Evolutionary conservation across 2,113 vertebrate genomes (phyloP).

Genomic region (Archocentrus centrarchus): DNA sequence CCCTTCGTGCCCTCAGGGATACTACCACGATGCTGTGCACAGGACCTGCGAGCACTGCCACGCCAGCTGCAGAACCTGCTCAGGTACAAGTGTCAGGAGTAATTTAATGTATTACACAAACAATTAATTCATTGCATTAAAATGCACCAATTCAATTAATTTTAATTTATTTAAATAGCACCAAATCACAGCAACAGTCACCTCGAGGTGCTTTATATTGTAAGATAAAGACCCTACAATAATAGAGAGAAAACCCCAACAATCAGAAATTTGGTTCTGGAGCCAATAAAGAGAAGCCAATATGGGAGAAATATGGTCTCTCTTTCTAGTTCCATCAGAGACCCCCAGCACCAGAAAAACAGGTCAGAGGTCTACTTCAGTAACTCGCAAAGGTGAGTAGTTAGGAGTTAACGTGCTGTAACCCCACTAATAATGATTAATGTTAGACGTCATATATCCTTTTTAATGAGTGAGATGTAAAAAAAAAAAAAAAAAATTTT

Average conservation of each 20-base stretch:
- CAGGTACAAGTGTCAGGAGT: constrained; percentile 74
- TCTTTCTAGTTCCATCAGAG: too few relatives aligned
- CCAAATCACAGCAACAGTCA: too few relatives aligned
- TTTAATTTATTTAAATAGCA: too few relatives aligned
- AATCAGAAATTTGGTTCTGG: too few relatives aligned
- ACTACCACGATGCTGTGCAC: constrained; percentile 75
- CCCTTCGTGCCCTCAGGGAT: constrained; percentile 83
- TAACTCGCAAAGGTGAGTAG: neutral
- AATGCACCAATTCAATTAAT: neutral
- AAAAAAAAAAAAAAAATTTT: neutral
- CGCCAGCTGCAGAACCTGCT: constrained; percentile 85
- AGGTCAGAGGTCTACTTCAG: neutral
- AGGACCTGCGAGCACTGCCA: constrained; percentile 87
- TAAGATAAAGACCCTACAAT: too few relatives aligned
- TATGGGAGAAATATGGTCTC: too few relatives aligned
- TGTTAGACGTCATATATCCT: neutral
- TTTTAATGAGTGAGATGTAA: neutral
- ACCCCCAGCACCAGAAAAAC: neutral
- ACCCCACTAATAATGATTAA: neutral
- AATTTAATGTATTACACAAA: neutral
- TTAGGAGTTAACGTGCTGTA: neutral
- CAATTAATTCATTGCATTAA: neutral
- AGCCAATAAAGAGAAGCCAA: too few relatives aligned
- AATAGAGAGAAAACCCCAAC: too few relatives aligned
- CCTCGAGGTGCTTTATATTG: too few relatives aligned